Evolutionary conservation across 2,888 invertebrate genomes (phyloP), one percentile per base, ranked within the genome.

Genomic region (Microchrysa polita): DNA sequence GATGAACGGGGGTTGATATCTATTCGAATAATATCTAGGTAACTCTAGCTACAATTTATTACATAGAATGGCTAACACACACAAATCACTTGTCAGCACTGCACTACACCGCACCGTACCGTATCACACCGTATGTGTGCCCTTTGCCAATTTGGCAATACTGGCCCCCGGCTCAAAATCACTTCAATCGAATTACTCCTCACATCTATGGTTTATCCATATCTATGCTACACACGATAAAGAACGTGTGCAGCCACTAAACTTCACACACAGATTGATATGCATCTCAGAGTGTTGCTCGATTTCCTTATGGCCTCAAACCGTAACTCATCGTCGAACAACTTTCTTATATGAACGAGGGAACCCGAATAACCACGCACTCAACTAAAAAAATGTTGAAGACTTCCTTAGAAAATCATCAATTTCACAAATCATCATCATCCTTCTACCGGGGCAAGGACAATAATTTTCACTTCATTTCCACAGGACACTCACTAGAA

Each of bases 51-150:
- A 69, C 42, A 34, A 34, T 14, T n/a, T n/a, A n/a, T n/a, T n/a
- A n/a, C n/a, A 23, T 40, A 69, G 40, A 57, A 69, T 44, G 12
- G 65, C 14, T 14, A 48, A 18, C 65, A 42, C 16, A 48, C 20
- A 65, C 69, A 69, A 57, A 55, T 57, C 69, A 69, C 69, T 69
- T 69, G 55, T 20, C 69, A 20, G 34, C 69, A 69, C 69, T 69
- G 22, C 42, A 55, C 60, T 12, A 27, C 23, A 27, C 65, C 65
- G 65, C 65, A 65, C 65, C 27, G 22, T 20, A 55, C 60, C 23
- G 60, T 12, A 27, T 44, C 65, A 44, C 65, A 65, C 65, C 44
- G 48, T 63, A 63, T 63, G 16, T 42, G 61, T n/a, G n/a, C n/a
- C 65, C 42, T 7, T 27, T 44, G 65, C 61, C 61, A 40, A 63